phyloP scores from a whole-genome alignment of 2,888 invertebrate species.

The Lycophotia porphyrea region DNA sequence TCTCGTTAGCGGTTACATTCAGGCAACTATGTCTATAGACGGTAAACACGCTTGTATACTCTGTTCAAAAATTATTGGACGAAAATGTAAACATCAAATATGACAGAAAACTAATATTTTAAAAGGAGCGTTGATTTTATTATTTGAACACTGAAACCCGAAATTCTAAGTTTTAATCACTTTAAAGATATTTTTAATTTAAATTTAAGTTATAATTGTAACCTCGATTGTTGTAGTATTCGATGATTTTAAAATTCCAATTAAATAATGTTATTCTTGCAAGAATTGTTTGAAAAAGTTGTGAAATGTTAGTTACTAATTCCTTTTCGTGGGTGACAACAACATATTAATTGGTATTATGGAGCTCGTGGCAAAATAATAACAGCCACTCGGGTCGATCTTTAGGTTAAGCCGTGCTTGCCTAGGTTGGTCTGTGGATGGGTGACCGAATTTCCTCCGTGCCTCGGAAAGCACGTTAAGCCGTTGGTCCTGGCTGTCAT shows the following conservation, averaged over 20 bases:
- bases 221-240: too few species aligned
- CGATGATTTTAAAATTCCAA: not conserved
- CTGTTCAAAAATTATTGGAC: not conserved
- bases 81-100: not conserved
- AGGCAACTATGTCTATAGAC: constrained; percentile 28
- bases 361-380: too few species aligned
- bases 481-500: too few species aligned
- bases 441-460: too few species aligned
- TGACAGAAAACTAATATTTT: not conserved
- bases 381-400: too few species aligned
- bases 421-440: too few species aligned
- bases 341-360: too few species aligned
- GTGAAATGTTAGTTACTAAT: not conserved
- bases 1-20: constrained; percentile 41
- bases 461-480: too few species aligned
- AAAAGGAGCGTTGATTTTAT: not conserved
- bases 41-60: not conserved
- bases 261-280: not conserved
- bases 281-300: not conserved
- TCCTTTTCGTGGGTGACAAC: not conserved
- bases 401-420: too few species aligned
- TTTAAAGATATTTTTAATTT: too few species aligned
- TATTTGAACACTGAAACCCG: not conserved
- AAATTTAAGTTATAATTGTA: too few species aligned
- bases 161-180: too few species aligned